Conservation (phyloP, 2,888 invertebrate species). For the Chloroclysta siterata region DNA sequence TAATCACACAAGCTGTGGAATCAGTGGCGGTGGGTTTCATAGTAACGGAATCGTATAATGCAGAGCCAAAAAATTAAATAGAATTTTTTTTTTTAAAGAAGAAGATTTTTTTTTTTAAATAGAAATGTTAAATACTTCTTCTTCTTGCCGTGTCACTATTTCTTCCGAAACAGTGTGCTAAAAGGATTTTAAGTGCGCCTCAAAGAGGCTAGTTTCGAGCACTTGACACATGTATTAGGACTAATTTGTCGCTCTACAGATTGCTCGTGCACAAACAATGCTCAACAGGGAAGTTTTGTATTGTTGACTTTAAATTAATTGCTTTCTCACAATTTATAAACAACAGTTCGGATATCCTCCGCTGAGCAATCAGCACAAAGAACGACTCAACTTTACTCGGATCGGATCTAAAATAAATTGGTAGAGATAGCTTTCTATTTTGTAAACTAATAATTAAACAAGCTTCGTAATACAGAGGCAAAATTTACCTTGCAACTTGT, state of each 20-base stretch:
- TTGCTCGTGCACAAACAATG: constrained; percentile 11
- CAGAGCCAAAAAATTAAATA: too few relatives aligned
- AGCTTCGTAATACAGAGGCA: constrained; percentile 19
- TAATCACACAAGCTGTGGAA: too few relatives aligned
- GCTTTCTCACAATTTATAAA: constrained; percentile 71
- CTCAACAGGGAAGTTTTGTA: constrained; percentile 74
- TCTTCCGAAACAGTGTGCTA: too few relatives aligned
- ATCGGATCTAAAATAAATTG: constrained; percentile 41
- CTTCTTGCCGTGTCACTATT: too few relatives aligned
- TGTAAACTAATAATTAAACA: constrained; percentile 41
- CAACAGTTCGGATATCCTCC: constrained; percentile 57
- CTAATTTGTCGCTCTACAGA: constrained; percentile 5
- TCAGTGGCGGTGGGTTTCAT: too few relatives aligned
- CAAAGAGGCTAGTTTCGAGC: too few relatives aligned
- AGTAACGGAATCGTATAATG: too few relatives aligned
- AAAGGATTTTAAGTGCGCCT: too few relatives aligned
- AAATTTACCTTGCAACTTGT: constrained; percentile 20
- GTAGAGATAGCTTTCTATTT: constrained; percentile 40
- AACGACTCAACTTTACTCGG: constrained; percentile 49
- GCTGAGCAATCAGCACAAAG: constrained; percentile 53
- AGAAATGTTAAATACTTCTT: too few relatives aligned
- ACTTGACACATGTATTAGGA: too few relatives aligned
- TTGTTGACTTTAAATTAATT: constrained; percentile 80
- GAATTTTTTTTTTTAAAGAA: too few relatives aligned
- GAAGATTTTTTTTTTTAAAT: too few relatives aligned